These are phyloP conservation scores for Buathra laborator DNA, from an alignment of 2,888 invertebrate species.

Conservation along the genomic window DNA sequence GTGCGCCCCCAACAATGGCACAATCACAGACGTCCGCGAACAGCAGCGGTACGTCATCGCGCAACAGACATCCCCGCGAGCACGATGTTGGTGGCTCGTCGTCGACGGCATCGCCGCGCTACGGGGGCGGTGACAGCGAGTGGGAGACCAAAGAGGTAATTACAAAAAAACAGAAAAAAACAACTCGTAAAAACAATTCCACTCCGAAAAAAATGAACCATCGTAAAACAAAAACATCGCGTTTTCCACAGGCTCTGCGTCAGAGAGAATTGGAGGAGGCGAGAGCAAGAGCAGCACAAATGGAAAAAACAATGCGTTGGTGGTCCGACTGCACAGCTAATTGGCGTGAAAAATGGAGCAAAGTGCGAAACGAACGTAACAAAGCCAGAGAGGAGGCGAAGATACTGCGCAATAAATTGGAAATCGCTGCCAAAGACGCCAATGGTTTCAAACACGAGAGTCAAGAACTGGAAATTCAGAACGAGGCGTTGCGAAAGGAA, in stretches of 20 bases:
- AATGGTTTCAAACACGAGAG: constrained; percentile 91
- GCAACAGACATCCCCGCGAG: constrained; percentile 87
- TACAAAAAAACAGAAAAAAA: neutral
- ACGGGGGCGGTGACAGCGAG: constrained; percentile 89
- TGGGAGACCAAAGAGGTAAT: constrained; percentile 92
- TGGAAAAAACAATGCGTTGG: constrained; percentile 99
- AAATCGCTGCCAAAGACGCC: constrained; percentile 91
- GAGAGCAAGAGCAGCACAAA: constrained; percentile 96
- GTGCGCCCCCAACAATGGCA: constrained; percentile 85
- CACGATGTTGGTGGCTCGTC: constrained; percentile 87
- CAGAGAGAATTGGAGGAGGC: constrained; percentile 97
- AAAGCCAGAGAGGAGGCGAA: constrained; percentile 96
- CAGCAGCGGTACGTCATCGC: constrained; percentile 88
- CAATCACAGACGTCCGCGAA: constrained; percentile 86
- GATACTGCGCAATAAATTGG: constrained; percentile 92
- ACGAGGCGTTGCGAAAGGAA: constrained; percentile 92
- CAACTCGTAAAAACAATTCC: constrained; percentile 25
- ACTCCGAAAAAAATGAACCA: neutral
- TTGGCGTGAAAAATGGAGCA: constrained; percentile 98
- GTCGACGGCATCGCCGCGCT: constrained; percentile 87
- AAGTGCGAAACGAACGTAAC: constrained; percentile 96
- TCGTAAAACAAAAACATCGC: neutral
- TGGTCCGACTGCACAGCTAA: constrained; percentile 99
- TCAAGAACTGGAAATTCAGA: constrained; percentile 91
- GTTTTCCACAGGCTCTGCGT: constrained; percentile 86